phyloP scores from a whole-genome alignment of 2,888 invertebrate genomes.

The Seira sanloemensis region DNA sequence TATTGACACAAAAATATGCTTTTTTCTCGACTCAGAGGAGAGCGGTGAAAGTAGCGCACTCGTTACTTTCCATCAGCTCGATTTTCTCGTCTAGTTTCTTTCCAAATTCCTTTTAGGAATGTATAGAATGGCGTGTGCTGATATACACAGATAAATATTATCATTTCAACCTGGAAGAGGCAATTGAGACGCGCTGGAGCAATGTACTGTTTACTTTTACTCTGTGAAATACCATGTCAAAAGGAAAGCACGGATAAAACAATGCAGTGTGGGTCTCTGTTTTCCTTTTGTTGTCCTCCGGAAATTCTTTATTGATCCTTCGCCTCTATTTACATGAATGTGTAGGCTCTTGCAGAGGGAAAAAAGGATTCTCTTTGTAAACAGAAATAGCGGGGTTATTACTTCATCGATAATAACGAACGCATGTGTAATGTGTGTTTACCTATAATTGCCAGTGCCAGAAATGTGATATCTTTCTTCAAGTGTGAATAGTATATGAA shows the following conservation, averaged over 20 bases:
- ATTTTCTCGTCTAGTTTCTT: neutral
- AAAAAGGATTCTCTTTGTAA: no score
- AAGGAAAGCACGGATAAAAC: neutral
- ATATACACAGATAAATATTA: constrained; percentile 3
- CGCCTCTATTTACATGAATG: no score
- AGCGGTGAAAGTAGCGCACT: neutral
- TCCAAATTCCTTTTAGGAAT: neutral
- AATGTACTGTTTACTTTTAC: neutral
- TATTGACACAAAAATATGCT: constrained; percentile 48
- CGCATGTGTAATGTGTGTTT: no score
- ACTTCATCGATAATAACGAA: no score
- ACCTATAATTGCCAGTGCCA: no score
- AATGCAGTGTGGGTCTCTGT: constrained; percentile 1
- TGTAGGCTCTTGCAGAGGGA: no score
- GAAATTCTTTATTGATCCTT: constrained; percentile 62
- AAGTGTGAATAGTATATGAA: no score
- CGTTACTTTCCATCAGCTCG: neutral
- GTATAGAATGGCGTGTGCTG: neutral
- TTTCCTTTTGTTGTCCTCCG: constrained; percentile 30
- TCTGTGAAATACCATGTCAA: neutral
- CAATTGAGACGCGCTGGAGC: neutral
- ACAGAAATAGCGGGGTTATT: no score
- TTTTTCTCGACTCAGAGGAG: neutral
- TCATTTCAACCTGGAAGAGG: neutral
- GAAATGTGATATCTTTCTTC: no score